Base-by-base conservation (phyloP, 2,113 vertebrate genomes). In the Charadrius vociferus region DNA sequence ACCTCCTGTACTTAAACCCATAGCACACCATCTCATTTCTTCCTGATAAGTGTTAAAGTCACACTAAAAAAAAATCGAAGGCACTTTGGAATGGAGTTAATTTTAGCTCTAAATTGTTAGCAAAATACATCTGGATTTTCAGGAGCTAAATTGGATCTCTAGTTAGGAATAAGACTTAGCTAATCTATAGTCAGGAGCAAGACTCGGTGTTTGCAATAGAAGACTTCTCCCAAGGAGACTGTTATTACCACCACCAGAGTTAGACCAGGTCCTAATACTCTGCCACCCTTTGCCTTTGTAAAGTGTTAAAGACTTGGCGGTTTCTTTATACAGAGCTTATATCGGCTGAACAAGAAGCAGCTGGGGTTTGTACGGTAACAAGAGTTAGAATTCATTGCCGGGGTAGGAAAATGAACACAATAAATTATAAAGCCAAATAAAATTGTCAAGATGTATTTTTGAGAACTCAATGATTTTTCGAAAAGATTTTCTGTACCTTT, bases 381-480 rank as follows among this genome's bases (percentile, higher is more conserved):
- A 56, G 65, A 47, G 45, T 47, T 85, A 55, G 70, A 91, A 92
- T 89, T 79, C 77, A 73, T 87, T 91, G 53, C 49, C 32, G 0
- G 2, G 32, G 11, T 56, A 83, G 27, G 49, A 77, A 93, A 87
- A 91, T 41, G 55, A 91, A 65, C n/a, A 93, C 68, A 92, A 39
- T 62, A 87, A 84, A 94, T 96, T 91, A 89, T 47, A 91, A 89
- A 82, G 22, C 49, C 73, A 87, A 95, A 86, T 92, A 94, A 91
- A 96, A 91, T 65, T 96, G 92, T 92, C 92, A 91, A 61, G 41
- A 90, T 77, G 47, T 18, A 89, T 96, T 95, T 96, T 63, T 82
- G 73, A 93, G 95, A 96, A 89, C 15, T 39, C 22, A 20, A 1
- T 81, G 53, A 86, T 73, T 91, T 95, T 89, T 89, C 61, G 70